Conservation (phyloP, 1,140 invertebrate genomes). For the Drosophila pruinosa region DNA sequence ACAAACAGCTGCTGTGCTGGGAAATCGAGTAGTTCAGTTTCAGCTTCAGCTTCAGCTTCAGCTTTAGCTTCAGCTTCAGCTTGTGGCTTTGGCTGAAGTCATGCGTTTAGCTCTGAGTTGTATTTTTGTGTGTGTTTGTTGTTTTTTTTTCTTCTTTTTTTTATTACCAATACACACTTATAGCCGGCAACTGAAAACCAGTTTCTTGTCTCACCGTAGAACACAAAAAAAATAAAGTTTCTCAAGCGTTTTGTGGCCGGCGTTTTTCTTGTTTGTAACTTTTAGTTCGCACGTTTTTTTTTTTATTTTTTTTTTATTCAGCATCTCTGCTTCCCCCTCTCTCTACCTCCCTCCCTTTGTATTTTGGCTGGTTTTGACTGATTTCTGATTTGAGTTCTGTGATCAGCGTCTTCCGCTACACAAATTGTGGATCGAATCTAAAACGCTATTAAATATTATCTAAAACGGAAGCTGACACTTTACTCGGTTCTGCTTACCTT, state of each 20-base stretch:
- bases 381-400: slow-evolving; percentile 35
- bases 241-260: slow-evolving; percentile 62
- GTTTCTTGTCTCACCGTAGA: slow-evolving; percentile 66
- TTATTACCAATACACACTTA: slow-evolving; percentile 15
- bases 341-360: not conserved
- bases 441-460: slow-evolving; percentile 29
- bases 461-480: slow-evolving; percentile 10
- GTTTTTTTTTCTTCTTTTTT: not conserved
- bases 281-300: slow-evolving; percentile 80
- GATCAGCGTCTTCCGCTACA: not conserved
- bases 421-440: slow-evolving; percentile 14
- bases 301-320: too few species aligned
- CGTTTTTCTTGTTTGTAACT: slow-evolving; percentile 60
- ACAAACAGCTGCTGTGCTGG: slow-evolving; percentile 75
- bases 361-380: slow-evolving; percentile 32
- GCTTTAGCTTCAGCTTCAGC: not conserved
- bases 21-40: slow-evolving; percentile 27
- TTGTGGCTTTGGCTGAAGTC: slow-evolving; percentile 73
- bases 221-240: slow-evolving; percentile 64
- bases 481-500: too few species aligned
- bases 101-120: slow-evolving; percentile 52
- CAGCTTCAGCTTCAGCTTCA: slow-evolving; percentile 14
- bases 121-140: too few species aligned
- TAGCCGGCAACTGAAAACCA: slow-evolving; percentile 67
- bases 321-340: not conserved